Base-by-base conservation (phyloP, 1,140 invertebrate genomes). In the Sesamia nonagrioides region DNA sequence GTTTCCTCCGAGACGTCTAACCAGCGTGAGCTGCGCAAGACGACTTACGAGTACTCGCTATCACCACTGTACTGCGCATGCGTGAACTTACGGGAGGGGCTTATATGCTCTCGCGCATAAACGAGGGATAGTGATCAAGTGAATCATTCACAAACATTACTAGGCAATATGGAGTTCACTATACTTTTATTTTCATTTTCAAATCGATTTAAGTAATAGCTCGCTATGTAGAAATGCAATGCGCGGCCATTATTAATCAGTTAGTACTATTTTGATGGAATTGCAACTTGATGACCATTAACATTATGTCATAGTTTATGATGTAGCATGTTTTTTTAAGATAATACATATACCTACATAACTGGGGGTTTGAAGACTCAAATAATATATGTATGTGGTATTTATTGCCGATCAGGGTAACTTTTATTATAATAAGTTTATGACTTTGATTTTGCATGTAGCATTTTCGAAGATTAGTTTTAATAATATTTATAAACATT, bases 61-160 rank as follows among this genome's bases (percentile, higher is more conserved):
- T 17, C 21, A 27, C 11, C 18, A 48, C 63, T 7, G 40, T 27
- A 68, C 63, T 68, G 63, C 18, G 63, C 63, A 48, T 68, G 63
- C 63, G 63, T 68, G 63, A 5, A 17, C 9, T 5, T 6, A 13
- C 18, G 9, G 11, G 63, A 21, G 40, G 40, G 18, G 63, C 63
- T 68, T 68, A 27, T 68, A 68, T 68, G 63, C 63, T 68, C 63
- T 68, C 13, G 63, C 63, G 40, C 63, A 48, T 61, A 37, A 9
- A 27, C 37, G 66, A 69, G 66, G 66, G 66, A 69, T 50, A 69
- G 66, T 63, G 4, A 17, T 18, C 27, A 63, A 63, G n/a, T 69
- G 42, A 69, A 48, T 69, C 66, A 69, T 33, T n/a, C n/a, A n/a
- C n/a, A 13, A 69, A 15, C 13, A 50, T 21, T 45, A 50, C 13